These are phyloP conservation scores for Cryptotis parvus DNA, from an alignment of 2,113 vertebrate genomes.

Conservation along the genomic window DNA sequence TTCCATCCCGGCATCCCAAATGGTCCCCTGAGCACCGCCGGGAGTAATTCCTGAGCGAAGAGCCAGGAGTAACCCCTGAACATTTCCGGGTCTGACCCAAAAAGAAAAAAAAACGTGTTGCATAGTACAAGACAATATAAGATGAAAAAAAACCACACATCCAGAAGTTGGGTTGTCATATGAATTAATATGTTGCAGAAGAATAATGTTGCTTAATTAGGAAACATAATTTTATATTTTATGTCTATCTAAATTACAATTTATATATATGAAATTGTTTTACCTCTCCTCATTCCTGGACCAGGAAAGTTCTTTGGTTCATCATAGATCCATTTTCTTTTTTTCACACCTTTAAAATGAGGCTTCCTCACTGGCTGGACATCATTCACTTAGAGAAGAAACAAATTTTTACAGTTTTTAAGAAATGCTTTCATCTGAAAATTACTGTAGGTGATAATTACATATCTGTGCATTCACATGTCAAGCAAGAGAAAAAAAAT, in stretches of 20 bases:
- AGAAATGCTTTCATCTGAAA: conserved; percentile 66
- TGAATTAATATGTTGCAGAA: neutral
- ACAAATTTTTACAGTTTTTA: conserved; percentile 70
- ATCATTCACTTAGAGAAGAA: conserved; percentile 75
- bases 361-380: conserved; percentile 72
- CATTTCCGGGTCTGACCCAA: too few species aligned
- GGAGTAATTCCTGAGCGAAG: too few species aligned
- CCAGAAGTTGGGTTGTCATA: neutral
- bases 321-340: conserved; percentile 84
- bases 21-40: too few species aligned
- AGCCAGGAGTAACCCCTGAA: too few species aligned
- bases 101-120: too few species aligned
- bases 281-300: conserved; percentile 77
- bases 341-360: conserved; percentile 81
- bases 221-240: conserved; percentile 2
- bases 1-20: too few species aligned
- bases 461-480: conserved; percentile 47
- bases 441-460: conserved; percentile 72
- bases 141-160: neutral
- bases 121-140: neutral
- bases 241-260: conserved; percentile 19
- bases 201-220: neutral
- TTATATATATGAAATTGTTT: conserved; percentile 40
- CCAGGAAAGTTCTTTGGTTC: conserved; percentile 78
- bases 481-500: conserved; percentile 58